Evolutionary conservation across 1,140 invertebrate species (phyloP).

Genomic region (Temnothorax nylanderi): DNA sequence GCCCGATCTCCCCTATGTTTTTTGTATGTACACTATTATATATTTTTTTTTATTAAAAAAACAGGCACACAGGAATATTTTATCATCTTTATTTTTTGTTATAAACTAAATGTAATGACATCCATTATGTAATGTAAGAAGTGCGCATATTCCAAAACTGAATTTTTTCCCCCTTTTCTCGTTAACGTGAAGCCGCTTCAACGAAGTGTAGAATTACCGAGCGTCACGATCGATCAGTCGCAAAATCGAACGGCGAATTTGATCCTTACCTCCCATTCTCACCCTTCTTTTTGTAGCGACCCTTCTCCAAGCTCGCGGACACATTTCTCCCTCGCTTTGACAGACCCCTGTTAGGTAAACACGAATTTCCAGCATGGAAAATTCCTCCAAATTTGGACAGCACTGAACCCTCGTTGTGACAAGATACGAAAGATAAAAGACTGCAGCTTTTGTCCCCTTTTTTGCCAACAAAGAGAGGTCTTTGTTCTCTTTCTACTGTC

Average conservation of each 20-base stretch:
- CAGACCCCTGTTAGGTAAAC: constrained; percentile 7
- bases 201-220: constrained; percentile 54
- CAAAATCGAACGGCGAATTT: constrained; percentile 54
- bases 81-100: background rate
- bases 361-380: constrained; percentile 31
- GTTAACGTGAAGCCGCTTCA: constrained; percentile 44
- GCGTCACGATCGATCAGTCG: constrained; percentile 47
- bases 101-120: background rate
- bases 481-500: background rate
- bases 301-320: constrained; percentile 27
- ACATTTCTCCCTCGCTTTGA: constrained; percentile 45
- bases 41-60: too few species aligned
- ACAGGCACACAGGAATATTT: background rate
- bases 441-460: background rate
- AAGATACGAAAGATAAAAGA: background rate
- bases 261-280: constrained; percentile 35
- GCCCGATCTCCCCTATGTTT: too few species aligned
- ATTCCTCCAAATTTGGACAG: background rate
- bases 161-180: constrained; percentile 18
- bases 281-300: constrained; percentile 3
- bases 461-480: background rate
- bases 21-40: too few species aligned
- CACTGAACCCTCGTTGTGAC: background rate
- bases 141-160: background rate
- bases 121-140: background rate